Conservation (phyloP, 2,113 vertebrate species). For the Cheirogaleus medius region DNA sequence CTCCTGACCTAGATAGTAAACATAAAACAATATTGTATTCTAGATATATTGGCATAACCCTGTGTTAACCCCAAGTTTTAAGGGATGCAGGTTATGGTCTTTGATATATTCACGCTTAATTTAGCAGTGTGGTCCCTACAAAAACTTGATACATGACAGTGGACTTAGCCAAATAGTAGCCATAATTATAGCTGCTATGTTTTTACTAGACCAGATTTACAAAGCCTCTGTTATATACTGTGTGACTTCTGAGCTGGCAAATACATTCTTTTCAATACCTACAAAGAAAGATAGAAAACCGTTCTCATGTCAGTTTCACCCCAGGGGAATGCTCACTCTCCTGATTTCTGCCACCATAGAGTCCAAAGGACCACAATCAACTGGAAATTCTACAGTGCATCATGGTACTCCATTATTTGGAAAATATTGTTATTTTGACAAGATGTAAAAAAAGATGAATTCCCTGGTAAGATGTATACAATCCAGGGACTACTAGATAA, state of each 20-base stretch:
- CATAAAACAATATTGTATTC: not conserved
- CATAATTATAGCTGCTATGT: not conserved
- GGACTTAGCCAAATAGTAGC: no score
- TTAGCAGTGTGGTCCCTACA: not conserved
- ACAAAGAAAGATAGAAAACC: not conserved
- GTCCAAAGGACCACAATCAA: not conserved
- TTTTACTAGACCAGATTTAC: not conserved
- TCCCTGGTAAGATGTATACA: not conserved
- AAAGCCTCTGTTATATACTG: not conserved
- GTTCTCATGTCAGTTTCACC: not conserved
- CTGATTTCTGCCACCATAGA: not conserved
- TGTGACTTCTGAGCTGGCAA: not conserved
- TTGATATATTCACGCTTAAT: not conserved
- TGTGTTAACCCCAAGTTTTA: not conserved
- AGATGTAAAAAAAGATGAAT: not conserved
- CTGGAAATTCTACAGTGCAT: not conserved
- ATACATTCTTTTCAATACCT: not conserved
- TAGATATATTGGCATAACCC: not conserved
- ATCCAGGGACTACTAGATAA: no score
- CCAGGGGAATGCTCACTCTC: not conserved
- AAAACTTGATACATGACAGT: not conserved
- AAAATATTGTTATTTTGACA: not conserved
- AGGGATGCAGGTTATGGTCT: not conserved
- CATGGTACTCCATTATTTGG: not conserved
- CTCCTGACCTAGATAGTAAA: not conserved